These are phyloP conservation scores for Rhinogobius similis DNA, from an alignment of 2,113 vertebrate genomes.

Conservation along the genomic window DNA sequence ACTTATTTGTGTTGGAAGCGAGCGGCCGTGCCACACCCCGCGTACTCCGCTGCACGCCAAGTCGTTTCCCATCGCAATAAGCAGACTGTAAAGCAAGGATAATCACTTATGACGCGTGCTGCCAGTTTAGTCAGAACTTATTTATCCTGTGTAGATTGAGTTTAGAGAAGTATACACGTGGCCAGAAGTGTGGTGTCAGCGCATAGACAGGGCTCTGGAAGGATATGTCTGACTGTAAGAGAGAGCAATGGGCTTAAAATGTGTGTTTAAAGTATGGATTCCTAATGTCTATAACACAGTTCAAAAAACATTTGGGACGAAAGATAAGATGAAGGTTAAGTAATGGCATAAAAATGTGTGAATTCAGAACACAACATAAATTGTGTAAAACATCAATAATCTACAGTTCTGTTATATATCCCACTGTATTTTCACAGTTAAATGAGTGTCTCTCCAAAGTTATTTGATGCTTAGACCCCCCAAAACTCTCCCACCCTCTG, in stretches of 20 bases:
- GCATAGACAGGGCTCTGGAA: slow-evolving; percentile 54
- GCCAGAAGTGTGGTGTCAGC: slow-evolving; percentile 52
- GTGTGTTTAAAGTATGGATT: no score
- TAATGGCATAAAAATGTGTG: no score
- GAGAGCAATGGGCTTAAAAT: slow-evolving; percentile 53
- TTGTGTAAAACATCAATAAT: not conserved
- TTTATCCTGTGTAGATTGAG: slow-evolving; percentile 69
- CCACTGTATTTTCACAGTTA: not conserved
- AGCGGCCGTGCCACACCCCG: slow-evolving; percentile 55
- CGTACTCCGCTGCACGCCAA: slow-evolving; percentile 49
- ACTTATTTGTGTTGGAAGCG: slow-evolving; percentile 67
- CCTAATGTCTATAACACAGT: no score
- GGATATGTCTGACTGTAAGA: slow-evolving; percentile 53
- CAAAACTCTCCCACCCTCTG: slow-evolving; percentile 50
- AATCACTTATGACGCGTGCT: slow-evolving; percentile 65
- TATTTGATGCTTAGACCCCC: slow-evolving; percentile 57
- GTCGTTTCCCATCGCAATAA: slow-evolving; percentile 63
- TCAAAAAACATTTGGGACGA: slow-evolving; percentile 12
- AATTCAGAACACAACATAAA: no score
- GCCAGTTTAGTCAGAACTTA: slow-evolving; percentile 69
- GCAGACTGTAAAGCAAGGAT: slow-evolving; percentile 70
- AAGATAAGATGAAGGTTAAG: no score
- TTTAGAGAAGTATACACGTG: slow-evolving; percentile 61
- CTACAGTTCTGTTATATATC: not conserved
- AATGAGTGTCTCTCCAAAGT: slow-evolving; percentile 23